phyloP scores from a whole-genome alignment of 2,888 invertebrate species.

The Creontiades dilutus region DNA sequence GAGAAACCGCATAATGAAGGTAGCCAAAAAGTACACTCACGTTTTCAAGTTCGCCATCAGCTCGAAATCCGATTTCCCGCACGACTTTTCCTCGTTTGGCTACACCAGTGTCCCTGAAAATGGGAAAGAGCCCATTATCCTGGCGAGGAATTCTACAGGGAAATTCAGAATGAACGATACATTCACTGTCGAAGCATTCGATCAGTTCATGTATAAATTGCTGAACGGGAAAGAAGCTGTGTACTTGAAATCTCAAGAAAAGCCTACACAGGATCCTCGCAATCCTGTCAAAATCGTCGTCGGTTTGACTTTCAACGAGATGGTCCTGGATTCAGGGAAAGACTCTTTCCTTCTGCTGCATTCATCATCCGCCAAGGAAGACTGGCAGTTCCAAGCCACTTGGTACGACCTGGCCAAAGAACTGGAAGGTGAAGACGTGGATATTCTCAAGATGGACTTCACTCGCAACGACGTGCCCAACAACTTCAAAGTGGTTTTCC shows the following conservation, averaged over 20 bases:
- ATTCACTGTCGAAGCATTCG: slow-evolving; percentile 41
- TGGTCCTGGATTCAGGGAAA: slow-evolving; percentile 39
- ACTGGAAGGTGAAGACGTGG: slow-evolving; percentile 61
- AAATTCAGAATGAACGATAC: slow-evolving; percentile 48
- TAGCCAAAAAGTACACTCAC: slow-evolving; percentile 27
- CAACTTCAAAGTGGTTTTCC: slow-evolving; percentile 12
- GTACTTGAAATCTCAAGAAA: slow-evolving; percentile 55
- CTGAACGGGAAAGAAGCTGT: not conserved
- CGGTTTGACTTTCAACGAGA: slow-evolving; percentile 42
- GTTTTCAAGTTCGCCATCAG: slow-evolving; percentile 67
- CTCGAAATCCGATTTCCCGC: slow-evolving; percentile 1
- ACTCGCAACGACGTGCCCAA: slow-evolving; percentile 39
- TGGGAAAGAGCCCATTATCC: not conserved
- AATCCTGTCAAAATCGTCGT: slow-evolving; percentile 39
- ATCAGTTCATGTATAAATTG: slow-evolving; percentile 38
- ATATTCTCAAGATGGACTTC: slow-evolving; percentile 57
- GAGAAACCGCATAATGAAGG: slow-evolving; percentile 63
- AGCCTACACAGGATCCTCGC: not conserved
- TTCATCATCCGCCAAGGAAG: not conserved
- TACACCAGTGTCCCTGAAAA: not conserved
- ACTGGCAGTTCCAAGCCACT: slow-evolving; percentile 1
- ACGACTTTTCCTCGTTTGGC: slow-evolving; percentile 58
- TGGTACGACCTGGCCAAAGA: slow-evolving; percentile 40
- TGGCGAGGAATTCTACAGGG: not conserved
- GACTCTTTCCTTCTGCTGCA: slow-evolving; percentile 66